Evolutionary conservation across 2,113 vertebrate species (phyloP).

Genomic region (Cepphus grylle): DNA sequence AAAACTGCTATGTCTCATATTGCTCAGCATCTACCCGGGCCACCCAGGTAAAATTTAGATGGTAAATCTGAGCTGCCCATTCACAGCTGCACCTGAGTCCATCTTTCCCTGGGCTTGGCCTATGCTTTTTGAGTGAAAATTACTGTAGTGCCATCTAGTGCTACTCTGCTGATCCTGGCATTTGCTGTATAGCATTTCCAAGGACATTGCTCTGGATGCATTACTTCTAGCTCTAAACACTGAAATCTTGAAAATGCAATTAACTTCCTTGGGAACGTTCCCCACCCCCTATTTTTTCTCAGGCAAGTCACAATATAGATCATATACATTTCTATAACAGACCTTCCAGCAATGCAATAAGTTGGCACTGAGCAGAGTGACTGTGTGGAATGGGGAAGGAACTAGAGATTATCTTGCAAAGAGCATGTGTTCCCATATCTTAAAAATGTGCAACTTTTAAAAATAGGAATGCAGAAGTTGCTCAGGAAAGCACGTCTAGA

Average conservation of each 20-base stretch:
- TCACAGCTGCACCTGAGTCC: background rate
- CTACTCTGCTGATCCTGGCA: background rate
- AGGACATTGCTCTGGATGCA: background rate
- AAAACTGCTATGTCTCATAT: background rate
- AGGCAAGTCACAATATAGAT: background rate
- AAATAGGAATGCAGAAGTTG: conserved; percentile 32
- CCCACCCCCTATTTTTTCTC: background rate
- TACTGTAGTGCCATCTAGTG: conserved; percentile 58
- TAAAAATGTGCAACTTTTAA: background rate
- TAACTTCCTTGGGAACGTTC: background rate
- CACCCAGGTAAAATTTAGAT: background rate
- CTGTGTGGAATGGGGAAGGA: background rate
- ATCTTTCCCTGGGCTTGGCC: background rate
- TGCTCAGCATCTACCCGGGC: background rate
- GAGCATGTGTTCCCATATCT: background rate
- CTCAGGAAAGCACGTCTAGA: background rate
- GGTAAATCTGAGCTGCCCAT: background rate
- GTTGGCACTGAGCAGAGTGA: background rate
- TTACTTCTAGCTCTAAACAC: background rate
- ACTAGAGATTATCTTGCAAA: background rate
- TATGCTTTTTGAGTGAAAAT: background rate
- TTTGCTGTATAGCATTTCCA: background rate
- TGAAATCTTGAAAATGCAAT: background rate
- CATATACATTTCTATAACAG: background rate
- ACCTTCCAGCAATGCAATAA: background rate